Evolutionary conservation across 2,113 vertebrate genomes (phyloP).

Genomic region (Phylloscopus trochiloides): DNA sequence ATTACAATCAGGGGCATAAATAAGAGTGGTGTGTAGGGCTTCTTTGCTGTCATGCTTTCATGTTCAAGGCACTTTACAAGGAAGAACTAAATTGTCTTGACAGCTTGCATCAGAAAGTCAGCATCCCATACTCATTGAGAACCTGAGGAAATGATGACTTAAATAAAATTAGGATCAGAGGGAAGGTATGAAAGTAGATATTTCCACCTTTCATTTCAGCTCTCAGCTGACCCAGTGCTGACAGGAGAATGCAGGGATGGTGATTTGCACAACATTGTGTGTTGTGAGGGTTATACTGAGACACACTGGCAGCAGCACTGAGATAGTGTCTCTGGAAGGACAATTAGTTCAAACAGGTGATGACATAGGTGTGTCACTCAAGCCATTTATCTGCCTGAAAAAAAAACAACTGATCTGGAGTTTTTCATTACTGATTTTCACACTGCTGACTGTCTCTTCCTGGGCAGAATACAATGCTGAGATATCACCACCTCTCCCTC

Average conservation of each 20-base stretch:
- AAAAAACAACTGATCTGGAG: neutral
- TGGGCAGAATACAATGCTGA: neutral
- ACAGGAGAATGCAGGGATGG: neutral
- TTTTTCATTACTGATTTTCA: neutral
- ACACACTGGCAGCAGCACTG: neutral
- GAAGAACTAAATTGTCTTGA: neutral
- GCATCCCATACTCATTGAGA: neutral
- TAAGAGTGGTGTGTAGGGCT: neutral
- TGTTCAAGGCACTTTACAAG: neutral
- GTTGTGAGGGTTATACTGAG: rapidly evolving
- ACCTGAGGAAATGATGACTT: neutral
- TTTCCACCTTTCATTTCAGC: neutral
- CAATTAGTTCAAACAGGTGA: neutral
- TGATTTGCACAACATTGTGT: neutral
- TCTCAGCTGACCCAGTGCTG: neutral
- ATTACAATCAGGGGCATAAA: neutral
- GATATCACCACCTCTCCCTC: neutral
- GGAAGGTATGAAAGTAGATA: neutral
- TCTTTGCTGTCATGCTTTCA: neutral
- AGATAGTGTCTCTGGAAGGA: neutral
- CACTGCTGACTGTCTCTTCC: neutral
- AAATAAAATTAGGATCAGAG: neutral
- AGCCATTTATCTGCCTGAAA: neutral
- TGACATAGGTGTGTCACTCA: neutral
- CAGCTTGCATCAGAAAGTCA: neutral